Evolutionary conservation across 2,797 vertebrate genomes (phyloP).

Genomic region (Sebastiscus albofasciatus): DNA sequence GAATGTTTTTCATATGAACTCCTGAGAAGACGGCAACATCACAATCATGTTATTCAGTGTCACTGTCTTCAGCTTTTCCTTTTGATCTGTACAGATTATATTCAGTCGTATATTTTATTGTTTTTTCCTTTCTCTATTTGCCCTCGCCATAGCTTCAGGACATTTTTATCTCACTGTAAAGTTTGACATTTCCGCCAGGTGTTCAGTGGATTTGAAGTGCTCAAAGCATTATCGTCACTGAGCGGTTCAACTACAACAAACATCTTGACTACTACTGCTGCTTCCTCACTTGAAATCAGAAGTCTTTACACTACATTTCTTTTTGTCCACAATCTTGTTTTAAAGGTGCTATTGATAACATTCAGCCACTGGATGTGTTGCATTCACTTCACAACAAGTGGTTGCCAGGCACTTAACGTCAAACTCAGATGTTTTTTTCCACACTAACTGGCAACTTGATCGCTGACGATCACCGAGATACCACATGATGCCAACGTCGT

Average conservation of each 20-base stretch:
- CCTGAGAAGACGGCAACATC: constrained; percentile 61
- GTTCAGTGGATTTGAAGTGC: constrained; percentile 54
- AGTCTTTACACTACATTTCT: constrained; percentile 26
- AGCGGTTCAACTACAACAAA: constrained; percentile 46
- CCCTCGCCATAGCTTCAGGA: constrained; percentile 55
- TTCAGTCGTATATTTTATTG: constrained; percentile 72
- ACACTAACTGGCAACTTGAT: too few species aligned
- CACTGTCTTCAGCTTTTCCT: constrained; percentile 58
- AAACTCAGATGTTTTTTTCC: too few species aligned
- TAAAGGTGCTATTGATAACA: too few species aligned
- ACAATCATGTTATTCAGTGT: constrained; percentile 72
- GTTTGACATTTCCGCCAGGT: constrained; percentile 48
- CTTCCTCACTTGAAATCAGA: constrained; percentile 65
- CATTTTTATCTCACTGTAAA: constrained; percentile 63
- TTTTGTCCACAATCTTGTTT: background rate
- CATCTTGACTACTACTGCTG: constrained; percentile 77
- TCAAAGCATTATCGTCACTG: constrained; percentile 48
- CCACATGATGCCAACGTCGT: too few species aligned
- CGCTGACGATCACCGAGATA: too few species aligned
- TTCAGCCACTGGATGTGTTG: too few species aligned
- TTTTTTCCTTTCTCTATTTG: constrained; percentile 23
- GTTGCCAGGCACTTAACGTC: background rate
- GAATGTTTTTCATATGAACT: constrained; percentile 83
- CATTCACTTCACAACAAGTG: too few species aligned
- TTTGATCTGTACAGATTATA: constrained; percentile 77